Evolutionary conservation across 2,113 vertebrate genomes (phyloP).

Genomic region (Mesembrinibis cayennensis): DNA sequence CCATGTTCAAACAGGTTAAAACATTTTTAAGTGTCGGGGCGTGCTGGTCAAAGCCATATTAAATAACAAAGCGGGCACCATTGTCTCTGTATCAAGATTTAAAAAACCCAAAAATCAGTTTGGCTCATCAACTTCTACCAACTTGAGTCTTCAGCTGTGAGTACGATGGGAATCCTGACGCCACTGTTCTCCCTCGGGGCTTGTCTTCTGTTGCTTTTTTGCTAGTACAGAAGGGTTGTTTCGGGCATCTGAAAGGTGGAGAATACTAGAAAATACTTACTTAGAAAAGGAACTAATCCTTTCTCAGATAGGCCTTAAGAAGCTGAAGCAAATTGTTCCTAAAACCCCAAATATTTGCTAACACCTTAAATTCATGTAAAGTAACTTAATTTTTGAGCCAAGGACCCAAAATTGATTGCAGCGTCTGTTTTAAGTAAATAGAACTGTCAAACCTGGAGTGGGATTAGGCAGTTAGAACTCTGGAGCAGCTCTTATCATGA

Average conservation of each 20-base stretch:
- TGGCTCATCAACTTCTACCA: not conserved
- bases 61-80: accelerated
- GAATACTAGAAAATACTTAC: not conserved
- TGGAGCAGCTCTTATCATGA: slow-evolving; percentile 30
- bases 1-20: not conserved
- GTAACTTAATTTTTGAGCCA: not conserved
- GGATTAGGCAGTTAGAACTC: slow-evolving; percentile 6
- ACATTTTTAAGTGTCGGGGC: not conserved
- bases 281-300: accelerated
- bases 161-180: not conserved
- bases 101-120: not conserved
- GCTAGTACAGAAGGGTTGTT: not conserved
- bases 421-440: not conserved
- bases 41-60: accelerated
- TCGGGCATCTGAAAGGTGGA: not conserved
- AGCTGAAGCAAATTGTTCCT: not conserved
- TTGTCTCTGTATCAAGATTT: not conserved
- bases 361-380: not conserved
- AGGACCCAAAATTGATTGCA: not conserved
- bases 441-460: not conserved
- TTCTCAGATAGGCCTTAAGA: not conserved
- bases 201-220: not conserved
- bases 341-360: not conserved
- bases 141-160: not conserved
- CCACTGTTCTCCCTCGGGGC: not conserved